These are phyloP conservation scores for Tillus elongatus DNA, from an alignment of 2,888 invertebrate genomes.

Conservation along the genomic window DNA sequence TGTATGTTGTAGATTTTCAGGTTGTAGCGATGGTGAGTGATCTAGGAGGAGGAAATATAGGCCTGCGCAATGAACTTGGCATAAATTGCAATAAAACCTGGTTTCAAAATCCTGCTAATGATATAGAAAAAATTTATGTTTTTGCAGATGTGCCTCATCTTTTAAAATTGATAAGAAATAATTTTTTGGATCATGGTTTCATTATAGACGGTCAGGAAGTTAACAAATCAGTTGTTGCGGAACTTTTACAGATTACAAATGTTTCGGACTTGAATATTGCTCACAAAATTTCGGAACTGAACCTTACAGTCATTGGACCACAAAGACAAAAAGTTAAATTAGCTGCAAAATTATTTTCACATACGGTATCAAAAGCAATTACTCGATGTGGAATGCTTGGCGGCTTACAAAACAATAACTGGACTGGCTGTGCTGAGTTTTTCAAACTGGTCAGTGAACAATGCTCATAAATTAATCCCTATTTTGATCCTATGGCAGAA, in stretches of 20 bases:
- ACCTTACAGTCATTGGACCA: not conserved
- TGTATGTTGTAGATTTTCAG: conserved; percentile 15
- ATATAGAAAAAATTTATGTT: conserved; percentile 15
- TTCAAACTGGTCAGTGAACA: too few species aligned
- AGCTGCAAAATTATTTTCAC: conserved; percentile 1
- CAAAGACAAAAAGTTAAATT: not conserved
- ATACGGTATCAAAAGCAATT: not conserved
- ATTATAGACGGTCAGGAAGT: conserved; percentile 15
- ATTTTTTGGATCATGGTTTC: conserved; percentile 21
- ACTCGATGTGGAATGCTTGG: not conserved
- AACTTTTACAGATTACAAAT: not conserved
- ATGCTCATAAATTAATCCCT: too few species aligned
- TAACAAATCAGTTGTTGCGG: not conserved
- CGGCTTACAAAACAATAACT: not conserved
- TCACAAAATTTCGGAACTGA: not conserved
- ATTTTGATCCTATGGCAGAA: too few species aligned
- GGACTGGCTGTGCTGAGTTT: not conserved
- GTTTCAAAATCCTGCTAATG: conserved; percentile 14
- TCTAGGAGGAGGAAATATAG: conserved; percentile 19
- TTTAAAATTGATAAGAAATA: conserved; percentile 20
- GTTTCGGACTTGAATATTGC: not conserved
- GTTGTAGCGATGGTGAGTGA: conserved; percentile 18
- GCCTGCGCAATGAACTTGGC: conserved; percentile 12
- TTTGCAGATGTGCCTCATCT: conserved; percentile 23
- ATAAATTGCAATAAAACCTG: conserved; percentile 12